Percentiles rank a stretch among this genome's conserved stretches.
phyloP scores from a whole-genome alignment of 1,140 invertebrate genomes.

The Drosophila miranda region DNA sequence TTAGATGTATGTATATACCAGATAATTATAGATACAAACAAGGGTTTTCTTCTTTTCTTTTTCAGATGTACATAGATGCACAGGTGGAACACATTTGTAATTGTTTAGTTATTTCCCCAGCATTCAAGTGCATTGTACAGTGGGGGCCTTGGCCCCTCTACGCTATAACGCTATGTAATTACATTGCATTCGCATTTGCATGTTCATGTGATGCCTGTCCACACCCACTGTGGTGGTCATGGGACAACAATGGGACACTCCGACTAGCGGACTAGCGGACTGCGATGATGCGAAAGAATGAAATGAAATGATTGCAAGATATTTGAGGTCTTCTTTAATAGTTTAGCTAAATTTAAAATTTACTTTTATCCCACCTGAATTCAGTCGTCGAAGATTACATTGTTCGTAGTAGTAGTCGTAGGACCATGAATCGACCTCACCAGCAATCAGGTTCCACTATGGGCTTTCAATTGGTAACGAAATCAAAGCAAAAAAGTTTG shows the following conservation, averaged over 20 bases:
- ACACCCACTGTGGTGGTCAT: conserved; percentile 2
- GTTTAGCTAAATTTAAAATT: background rate
- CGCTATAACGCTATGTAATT: background rate
- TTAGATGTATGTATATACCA: background rate
- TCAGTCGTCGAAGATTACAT: too few species aligned
- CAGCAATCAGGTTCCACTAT: too few species aligned
- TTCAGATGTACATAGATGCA: background rate
- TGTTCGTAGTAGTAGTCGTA: background rate
- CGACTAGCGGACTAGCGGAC: too few species aligned
- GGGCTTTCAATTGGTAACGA: too few species aligned
- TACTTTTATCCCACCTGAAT: background rate
- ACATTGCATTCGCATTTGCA: too few species aligned
- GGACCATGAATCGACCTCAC: too few species aligned
- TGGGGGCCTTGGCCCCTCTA: conserved; percentile 28
- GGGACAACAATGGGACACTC: too few species aligned
- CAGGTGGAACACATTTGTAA: too few species aligned
- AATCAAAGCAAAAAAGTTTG: too few species aligned
- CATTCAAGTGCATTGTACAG: conserved; percentile 22
- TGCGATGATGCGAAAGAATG: too few species aligned
- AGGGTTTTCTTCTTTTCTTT: background rate
- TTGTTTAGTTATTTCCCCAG: background rate
- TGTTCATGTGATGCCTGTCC: too few species aligned
- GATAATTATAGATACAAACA: background rate
- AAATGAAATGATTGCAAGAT: conserved; percentile 28
- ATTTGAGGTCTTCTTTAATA: background rate